Percentiles rank a stretch among this genome's conserved stretches.
These are phyloP conservation scores for Gobiocypris rarus DNA, from an alignment of 2,113 vertebrate species.

Conservation along the genomic window DNA sequence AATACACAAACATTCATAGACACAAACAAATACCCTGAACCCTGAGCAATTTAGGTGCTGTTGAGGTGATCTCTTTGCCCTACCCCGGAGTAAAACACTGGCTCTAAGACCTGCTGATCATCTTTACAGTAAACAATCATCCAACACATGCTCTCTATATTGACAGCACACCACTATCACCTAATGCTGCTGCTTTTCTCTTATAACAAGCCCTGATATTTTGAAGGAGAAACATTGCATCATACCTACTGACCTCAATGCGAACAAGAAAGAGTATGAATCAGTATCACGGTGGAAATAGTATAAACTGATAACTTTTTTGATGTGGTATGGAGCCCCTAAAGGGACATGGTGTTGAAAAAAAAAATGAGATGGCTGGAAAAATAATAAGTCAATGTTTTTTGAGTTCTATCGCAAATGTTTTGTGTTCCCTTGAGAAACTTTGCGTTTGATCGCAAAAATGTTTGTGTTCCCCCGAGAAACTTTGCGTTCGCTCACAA, in stretches of 20 bases:
- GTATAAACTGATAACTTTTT: not conserved
- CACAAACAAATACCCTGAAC: not conserved
- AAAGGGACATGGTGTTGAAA: too few species aligned
- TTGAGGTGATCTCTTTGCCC: slow-evolving; percentile 71
- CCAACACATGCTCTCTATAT: slow-evolving; percentile 20
- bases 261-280: not conserved
- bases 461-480: too few species aligned
- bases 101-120: slow-evolving; percentile 34
- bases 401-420: too few species aligned
- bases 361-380: too few species aligned
- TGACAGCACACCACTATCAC: slow-evolving; percentile 12
- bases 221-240: not conserved
- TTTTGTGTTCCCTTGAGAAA: too few species aligned
- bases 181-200: slow-evolving; percentile 22
- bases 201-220: slow-evolving; percentile 6
- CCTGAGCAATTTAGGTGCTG: slow-evolving; percentile 75
- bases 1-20: not conserved
- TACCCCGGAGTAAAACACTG: slow-evolving; percentile 20
- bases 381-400: too few species aligned
- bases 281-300: not conserved
- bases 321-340: not conserved
- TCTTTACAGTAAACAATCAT: slow-evolving; percentile 42
- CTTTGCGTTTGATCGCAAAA: too few species aligned
- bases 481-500: too few species aligned
- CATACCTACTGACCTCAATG: not conserved